Percentiles rank a stretch among this genome's conserved stretches.
These are phyloP conservation scores for Peribatodes rhomboidaria DNA, from an alignment of 2,888 invertebrate genomes.

Conservation along the genomic window DNA sequence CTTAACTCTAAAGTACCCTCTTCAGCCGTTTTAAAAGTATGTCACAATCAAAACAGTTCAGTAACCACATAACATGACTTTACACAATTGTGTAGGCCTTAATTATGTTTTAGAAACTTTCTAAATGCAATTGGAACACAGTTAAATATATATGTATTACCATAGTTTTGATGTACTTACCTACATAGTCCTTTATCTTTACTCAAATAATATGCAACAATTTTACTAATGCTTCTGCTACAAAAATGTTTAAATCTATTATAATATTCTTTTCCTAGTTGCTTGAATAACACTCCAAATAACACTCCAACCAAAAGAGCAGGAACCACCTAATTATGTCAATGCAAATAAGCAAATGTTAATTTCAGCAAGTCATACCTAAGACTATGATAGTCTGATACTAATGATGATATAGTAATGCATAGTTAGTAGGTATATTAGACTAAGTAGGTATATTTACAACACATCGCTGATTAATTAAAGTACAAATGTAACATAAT, in stretches of 20 bases:
- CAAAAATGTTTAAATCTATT: too few species aligned
- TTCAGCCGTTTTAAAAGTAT: conserved; percentile 4
- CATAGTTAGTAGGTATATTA: too few species aligned
- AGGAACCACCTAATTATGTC: too few species aligned
- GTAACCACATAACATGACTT: conserved; percentile 6
- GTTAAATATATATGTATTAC: background rate
- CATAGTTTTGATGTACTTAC: background rate
- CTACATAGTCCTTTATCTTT: too few species aligned
- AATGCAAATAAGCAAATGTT: background rate
- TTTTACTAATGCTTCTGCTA: too few species aligned
- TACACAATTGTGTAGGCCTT: background rate
- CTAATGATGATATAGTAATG: too few species aligned
- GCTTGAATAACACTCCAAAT: too few species aligned
- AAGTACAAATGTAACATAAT: too few species aligned
- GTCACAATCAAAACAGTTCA: conserved; percentile 3
- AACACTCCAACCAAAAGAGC: too few species aligned
- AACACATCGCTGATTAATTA: too few species aligned
- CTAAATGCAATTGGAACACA: background rate
- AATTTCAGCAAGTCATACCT: background rate
- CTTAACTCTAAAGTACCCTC: background rate
- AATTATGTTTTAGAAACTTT: conserved; percentile 6
- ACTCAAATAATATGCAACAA: too few species aligned
- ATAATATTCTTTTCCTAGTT: too few species aligned
- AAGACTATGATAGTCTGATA: background rate
- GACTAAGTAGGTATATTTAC: background rate